These are phyloP conservation scores for Sminthurides aquaticus DNA, from an alignment of 2,888 invertebrate species.

Conservation along the genomic window DNA sequence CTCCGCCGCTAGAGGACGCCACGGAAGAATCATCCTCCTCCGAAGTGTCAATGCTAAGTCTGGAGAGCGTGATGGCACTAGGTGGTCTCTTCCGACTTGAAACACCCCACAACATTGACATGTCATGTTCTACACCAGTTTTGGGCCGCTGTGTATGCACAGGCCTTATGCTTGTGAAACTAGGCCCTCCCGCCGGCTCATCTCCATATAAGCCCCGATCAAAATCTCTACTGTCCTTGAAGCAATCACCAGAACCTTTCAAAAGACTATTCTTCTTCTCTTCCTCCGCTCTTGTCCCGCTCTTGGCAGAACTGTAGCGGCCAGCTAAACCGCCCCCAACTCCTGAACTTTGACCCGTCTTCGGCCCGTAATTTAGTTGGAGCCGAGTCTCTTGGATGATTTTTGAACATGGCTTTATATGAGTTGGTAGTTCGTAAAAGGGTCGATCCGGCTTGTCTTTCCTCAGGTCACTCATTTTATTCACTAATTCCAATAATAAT, in stretches of 20 bases:
- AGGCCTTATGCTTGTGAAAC: constrained; percentile 28
- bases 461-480: not conserved
- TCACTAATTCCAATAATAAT: not conserved
- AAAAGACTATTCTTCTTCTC: too few relatives aligned
- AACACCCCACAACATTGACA: constrained; percentile 37
- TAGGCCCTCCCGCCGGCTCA: constrained; percentile 9
- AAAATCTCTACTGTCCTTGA: too few relatives aligned
- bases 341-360: not conserved
- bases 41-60: constrained; percentile 1
- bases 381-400: constrained; percentile 39
- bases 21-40: constrained; percentile 1
- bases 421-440: constrained; percentile 39
- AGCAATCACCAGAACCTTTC: too few relatives aligned
- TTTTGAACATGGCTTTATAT: constrained; percentile 39
- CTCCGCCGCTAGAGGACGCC: not conserved
- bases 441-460: constrained; percentile 20
- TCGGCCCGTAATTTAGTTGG: constrained; percentile 1
- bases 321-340: not conserved
- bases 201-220: not conserved
- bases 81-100: constrained; percentile 39
- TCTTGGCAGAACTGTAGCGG: not conserved
- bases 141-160: constrained; percentile 42
- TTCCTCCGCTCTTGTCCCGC: too few relatives aligned
- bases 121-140: constrained; percentile 34
- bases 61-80: constrained; percentile 36